Conservation (phyloP, 2,888 invertebrate species). For the Amphimallon solstitiale region DNA sequence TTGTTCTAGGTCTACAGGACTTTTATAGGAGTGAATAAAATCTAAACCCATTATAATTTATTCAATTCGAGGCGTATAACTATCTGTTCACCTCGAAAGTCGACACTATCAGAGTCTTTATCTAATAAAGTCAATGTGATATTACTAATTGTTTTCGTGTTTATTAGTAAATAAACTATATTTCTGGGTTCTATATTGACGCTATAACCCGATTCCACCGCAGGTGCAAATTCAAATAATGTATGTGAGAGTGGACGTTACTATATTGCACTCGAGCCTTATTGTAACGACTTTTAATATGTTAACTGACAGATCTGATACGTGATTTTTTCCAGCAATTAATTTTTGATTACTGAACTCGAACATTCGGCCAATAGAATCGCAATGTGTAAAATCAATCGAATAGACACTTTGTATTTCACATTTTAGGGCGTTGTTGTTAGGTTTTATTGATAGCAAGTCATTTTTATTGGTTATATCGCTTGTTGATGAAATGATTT, state of each 20-base stretch:
- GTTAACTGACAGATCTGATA: slow-evolving; percentile 37
- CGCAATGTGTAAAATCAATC: slow-evolving; percentile 35
- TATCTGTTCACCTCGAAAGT: slow-evolving; percentile 47
- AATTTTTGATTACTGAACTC: too few relatives aligned
- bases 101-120: slow-evolving; percentile 45
- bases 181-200: too few relatives aligned
- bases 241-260: too few relatives aligned
- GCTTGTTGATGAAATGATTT: too few relatives aligned
- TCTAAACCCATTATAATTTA: slow-evolving; percentile 42
- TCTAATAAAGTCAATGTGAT: slow-evolving; percentile 40
- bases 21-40: not conserved
- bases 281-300: slow-evolving; percentile 41
- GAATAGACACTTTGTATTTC: slow-evolving; percentile 32
- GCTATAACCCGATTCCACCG: too few relatives aligned
- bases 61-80: slow-evolving; percentile 45
- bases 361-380: too few relatives aligned
- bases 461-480: too few relatives aligned
- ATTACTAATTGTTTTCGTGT: not conserved
- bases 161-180: slow-evolving; percentile 40
- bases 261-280: slow-evolving; percentile 51
- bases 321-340: slow-evolving; percentile 3
- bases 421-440: slow-evolving; percentile 51
- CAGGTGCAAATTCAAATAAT: slow-evolving; percentile 52
- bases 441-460: slow-evolving; percentile 41
- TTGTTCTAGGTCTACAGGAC: not conserved